A percentile compares a stretch with the other conserved stretches of the same genome.
Conservation (phyloP, 2,797 vertebrate species). For the Orestias chungarensis region DNA sequence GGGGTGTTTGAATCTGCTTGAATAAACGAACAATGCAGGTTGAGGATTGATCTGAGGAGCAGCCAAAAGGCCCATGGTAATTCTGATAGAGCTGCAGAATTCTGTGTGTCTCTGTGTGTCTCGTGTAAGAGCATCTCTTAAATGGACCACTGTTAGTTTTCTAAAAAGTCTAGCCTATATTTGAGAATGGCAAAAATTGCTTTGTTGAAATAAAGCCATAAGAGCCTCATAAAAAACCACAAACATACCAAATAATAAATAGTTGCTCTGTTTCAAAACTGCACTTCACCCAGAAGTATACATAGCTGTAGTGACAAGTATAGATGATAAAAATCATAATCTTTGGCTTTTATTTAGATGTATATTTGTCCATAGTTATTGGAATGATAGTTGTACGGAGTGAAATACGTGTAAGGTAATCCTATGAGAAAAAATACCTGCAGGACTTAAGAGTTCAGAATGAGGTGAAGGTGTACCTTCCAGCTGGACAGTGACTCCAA, state of each 20-base stretch:
- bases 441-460: neutral
- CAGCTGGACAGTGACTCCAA: neutral
- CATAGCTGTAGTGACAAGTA: neutral
- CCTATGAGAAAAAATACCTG: neutral
- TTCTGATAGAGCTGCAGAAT: neutral
- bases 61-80: neutral
- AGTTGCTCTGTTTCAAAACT: neutral
- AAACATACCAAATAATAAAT: neutral
- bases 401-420: neutral
- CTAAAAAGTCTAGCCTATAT: neutral
- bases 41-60: neutral
- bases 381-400: too few species aligned
- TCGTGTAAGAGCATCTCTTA: too few species aligned
- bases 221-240: neutral
- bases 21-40: neutral
- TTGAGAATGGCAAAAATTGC: neutral
- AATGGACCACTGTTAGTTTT: neutral
- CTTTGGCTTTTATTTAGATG: too few species aligned
- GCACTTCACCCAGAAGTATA: neutral
- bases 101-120: too few species aligned
- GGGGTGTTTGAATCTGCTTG: neutral
- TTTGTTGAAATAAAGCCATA: neutral
- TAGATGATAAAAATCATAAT: too few species aligned
- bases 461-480: neutral
- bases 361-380: neutral